A percentile compares a stretch with the other conserved stretches of the same genome.
phyloP scores from a whole-genome alignment of 1,140 invertebrate species.

The Laupala kohalensis region DNA sequence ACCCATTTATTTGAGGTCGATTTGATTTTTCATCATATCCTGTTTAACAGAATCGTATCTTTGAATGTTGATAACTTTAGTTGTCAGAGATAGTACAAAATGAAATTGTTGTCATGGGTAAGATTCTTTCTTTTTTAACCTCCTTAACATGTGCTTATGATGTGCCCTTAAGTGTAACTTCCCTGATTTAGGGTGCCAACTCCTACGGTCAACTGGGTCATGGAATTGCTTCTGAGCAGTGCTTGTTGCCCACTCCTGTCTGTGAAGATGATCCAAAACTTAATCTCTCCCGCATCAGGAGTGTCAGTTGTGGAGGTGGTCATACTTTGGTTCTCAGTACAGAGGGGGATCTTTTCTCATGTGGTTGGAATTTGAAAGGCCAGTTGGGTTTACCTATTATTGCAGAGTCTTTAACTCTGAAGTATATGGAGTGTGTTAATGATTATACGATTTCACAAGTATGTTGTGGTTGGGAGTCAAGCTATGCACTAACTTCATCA shows the following conservation, averaged over 20 bases:
- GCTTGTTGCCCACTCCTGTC: constrained; percentile 40
- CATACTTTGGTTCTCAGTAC: constrained; percentile 44
- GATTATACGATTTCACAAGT: constrained; percentile 27
- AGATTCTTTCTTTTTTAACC: not conserved
- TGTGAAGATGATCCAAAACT: constrained; percentile 34
- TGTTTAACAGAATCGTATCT: too few species aligned
- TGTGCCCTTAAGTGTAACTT: not conserved
- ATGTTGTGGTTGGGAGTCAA: constrained; percentile 59
- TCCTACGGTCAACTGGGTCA: constrained; percentile 68
- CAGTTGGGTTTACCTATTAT: constrained; percentile 23
- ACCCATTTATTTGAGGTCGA: too few species aligned
- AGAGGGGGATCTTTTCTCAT: constrained; percentile 20
- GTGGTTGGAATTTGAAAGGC: constrained; percentile 25
- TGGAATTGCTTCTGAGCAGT: constrained; percentile 50
- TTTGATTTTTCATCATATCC: too few species aligned
- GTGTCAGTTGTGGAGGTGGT: constrained; percentile 59
- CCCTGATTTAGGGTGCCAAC: constrained; percentile 55
- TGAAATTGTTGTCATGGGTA: not conserved
- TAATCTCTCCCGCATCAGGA: constrained; percentile 32
- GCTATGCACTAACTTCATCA: constrained; percentile 46
- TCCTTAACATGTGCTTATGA: not conserved
- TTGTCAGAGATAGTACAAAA: too few species aligned
- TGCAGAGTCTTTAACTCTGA: constrained; percentile 12
- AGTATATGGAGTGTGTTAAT: not conserved
- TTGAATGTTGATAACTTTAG: too few species aligned